Evolutionary conservation across 2,113 vertebrate genomes (phyloP).

Genomic region (Channa maculata): DNA sequence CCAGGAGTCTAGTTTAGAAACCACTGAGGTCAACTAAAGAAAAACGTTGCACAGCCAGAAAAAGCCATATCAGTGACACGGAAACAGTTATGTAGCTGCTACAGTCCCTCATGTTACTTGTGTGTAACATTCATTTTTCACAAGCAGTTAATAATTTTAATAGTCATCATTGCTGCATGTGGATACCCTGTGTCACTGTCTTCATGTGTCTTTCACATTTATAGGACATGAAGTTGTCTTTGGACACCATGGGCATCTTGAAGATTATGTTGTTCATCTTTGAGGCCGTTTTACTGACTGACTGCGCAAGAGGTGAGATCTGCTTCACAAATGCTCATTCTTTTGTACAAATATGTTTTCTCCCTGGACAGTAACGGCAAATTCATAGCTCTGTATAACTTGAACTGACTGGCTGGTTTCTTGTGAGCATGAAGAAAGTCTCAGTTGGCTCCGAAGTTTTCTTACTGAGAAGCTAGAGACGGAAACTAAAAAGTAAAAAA

Average conservation of each 20-base stretch:
- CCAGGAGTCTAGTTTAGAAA: constrained; percentile 11
- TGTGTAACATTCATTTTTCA: no score
- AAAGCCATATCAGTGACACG: neutral
- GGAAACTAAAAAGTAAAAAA: constrained; percentile 55
- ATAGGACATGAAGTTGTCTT: constrained; percentile 63
- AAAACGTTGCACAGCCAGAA: neutral
- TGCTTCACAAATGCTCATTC: neutral
- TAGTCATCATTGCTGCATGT: neutral
- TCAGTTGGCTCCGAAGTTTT: constrained; percentile 57
- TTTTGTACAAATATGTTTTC: neutral
- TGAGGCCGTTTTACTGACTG: constrained; percentile 81
- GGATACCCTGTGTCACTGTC: constrained; percentile 14
- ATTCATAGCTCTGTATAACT: constrained; percentile 46
- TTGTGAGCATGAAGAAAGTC: constrained; percentile 57
- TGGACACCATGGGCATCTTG: constrained; percentile 84
- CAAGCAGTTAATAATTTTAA: no score
- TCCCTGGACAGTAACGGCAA: constrained; percentile 14
- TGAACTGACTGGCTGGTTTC: constrained; percentile 51
- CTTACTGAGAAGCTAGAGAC: constrained; percentile 53
- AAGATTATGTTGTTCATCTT: constrained; percentile 83
- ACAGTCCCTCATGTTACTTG: neutral
- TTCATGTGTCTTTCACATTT: constrained; percentile 66
- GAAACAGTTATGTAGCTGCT: neutral
- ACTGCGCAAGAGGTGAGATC: constrained; percentile 88
- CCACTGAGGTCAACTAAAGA: neutral